Evolutionary conservation across 2,797 vertebrate species (phyloP).

Genomic region (Pseudochirops corinnae): DNA sequence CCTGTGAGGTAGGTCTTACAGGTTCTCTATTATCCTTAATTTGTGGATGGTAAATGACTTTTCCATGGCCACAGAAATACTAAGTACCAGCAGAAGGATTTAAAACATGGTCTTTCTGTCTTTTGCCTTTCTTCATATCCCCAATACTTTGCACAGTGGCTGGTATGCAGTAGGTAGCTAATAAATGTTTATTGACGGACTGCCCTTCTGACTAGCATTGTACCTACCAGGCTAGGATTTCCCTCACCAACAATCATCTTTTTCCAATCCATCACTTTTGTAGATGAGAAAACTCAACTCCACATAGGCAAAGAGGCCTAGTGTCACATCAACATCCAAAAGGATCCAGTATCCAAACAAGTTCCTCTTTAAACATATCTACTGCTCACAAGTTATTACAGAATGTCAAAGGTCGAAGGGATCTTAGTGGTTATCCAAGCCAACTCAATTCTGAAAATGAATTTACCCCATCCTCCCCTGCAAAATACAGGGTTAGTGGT

Average conservation of each 20-base stretch:
- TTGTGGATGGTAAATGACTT: not conserved
- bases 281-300: not conserved
- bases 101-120: not conserved
- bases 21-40: not conserved
- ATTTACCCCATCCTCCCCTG: not conserved
- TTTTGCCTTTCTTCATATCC: not conserved
- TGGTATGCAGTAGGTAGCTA: not conserved
- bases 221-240: not conserved
- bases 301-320: not conserved
- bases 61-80: not conserved
- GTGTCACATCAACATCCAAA: not conserved
- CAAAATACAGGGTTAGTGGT: no score
- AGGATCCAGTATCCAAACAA: not conserved
- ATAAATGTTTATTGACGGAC: not conserved
- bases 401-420: not conserved
- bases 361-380: not conserved
- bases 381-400: not conserved
- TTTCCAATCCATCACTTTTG: not conserved
- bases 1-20: not conserved
- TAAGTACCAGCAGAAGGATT: not conserved
- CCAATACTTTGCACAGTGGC: not conserved
- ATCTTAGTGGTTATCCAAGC: not conserved
- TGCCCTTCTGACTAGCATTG: not conserved
- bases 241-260: not conserved
- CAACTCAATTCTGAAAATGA: not conserved